These are phyloP conservation scores for Potorous gilbertii DNA, from an alignment of 2,797 vertebrate genomes.

Conservation along the genomic window DNA sequence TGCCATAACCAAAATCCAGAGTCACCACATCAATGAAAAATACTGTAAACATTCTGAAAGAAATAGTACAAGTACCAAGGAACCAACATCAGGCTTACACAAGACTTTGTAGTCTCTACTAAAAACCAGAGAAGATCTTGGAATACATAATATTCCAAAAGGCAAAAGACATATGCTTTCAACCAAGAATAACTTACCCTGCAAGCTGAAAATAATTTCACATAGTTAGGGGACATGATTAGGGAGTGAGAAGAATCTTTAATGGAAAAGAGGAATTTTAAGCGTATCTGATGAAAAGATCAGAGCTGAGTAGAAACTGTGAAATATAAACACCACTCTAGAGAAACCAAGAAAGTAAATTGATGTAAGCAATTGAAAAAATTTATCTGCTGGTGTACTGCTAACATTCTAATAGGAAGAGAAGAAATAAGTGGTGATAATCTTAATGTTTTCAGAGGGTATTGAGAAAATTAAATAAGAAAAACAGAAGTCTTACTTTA, in stretches of 20 bases:
- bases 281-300: neutral
- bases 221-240: neutral
- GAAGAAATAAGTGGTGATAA: neutral
- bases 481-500: neutral
- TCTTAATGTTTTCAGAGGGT: neutral
- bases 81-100: neutral
- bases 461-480: neutral
- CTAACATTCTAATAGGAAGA: neutral
- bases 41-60: neutral
- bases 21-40: neutral
- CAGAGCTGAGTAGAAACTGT: neutral
- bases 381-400: neutral
- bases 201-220: neutral
- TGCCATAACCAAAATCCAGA: neutral
- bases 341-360: neutral
- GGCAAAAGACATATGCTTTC: neutral
- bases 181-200: neutral
- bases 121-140: neutral
- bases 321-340: neutral
- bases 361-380: neutral
- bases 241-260: neutral
- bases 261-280: neutral
- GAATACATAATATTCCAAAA: neutral
- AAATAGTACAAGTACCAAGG: neutral
- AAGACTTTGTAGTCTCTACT: neutral